These are phyloP conservation scores for Pogonomyrmex californicus DNA, from an alignment of 1,140 invertebrate species.

Conservation along the genomic window DNA sequence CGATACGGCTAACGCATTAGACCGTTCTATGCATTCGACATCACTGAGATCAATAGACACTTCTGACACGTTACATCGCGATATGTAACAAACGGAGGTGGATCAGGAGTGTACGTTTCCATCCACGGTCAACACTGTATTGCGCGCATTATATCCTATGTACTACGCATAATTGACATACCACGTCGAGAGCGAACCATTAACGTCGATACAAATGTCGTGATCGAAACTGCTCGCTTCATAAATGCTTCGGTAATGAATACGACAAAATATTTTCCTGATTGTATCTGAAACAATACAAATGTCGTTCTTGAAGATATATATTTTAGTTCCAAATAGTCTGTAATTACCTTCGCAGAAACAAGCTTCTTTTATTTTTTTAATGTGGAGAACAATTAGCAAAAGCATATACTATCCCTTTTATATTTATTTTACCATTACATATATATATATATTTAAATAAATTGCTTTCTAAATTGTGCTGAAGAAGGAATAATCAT, in stretches of 20 bases:
- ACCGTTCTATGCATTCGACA: constrained; percentile 62
- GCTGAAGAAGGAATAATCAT: background rate
- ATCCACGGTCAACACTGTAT: constrained; percentile 22
- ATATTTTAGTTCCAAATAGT: background rate
- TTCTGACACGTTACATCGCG: constrained; percentile 64
- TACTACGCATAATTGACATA: constrained; percentile 50
- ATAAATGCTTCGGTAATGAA: constrained; percentile 21
- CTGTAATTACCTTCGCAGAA: background rate
- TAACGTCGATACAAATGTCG: constrained; percentile 52
- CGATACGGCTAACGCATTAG: constrained; percentile 60
- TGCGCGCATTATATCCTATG: constrained; percentile 41
- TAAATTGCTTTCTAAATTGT: background rate
- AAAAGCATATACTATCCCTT: background rate
- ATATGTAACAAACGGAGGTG: constrained; percentile 53
- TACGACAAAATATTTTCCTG: background rate
- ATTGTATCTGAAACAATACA: background rate
- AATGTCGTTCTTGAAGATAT: background rate
- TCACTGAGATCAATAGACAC: constrained; percentile 64
- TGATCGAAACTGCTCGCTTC: background rate
- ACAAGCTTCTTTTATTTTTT: background rate
- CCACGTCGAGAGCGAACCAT: constrained; percentile 32
- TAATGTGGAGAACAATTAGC: too few relatives aligned
- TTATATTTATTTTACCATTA: background rate
- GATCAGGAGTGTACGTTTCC: constrained; percentile 53
- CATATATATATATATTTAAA: background rate